Evolutionary conservation across 2,888 invertebrate species (phyloP), one percentile per base, ranked within the genome.

Genomic region (Zootermopsis nevadensis): DNA sequence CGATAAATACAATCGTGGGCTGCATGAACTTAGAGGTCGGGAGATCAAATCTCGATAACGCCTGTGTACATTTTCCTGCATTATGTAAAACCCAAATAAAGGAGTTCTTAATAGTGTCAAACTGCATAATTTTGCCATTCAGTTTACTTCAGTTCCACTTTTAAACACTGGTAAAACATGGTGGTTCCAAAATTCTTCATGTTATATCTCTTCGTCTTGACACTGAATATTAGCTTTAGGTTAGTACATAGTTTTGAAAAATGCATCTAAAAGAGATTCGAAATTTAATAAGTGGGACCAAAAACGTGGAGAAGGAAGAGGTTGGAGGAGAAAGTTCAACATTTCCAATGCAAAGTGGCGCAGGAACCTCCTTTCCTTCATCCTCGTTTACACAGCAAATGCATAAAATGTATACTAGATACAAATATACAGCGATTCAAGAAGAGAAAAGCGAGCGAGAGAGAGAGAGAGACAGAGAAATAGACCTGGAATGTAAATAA

Each of bases 311-410:
- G n/a, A 60, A 60, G 60, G 60, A n/a, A 48, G 60, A 27, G 60
- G 60, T 60, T n/a, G 60, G 27, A 60, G n/a, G 60, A 27, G 55
- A 42, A 60, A 60, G 27, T 60, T 60, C 60, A 60, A 27, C 60
- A 60, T 60, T 60, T 60, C 60, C 60, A 27, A 60, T 60, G 60
- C 60, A 60, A 60, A 60, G 60, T 60, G 60, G 60, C 12, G 27
- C 60, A 1, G n/a, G n/a, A 15, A 60, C n/a, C 7, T n/a, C 60
- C 27, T 27, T 60, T 10, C 2, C 60, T 60, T 60, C 60, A 60
- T 27, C 27, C 2, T 12, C 60, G 60, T 60, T 60, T 60, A 12
- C 60, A 6, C 27, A 60, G 60, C 27, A 60, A 60, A n/a, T 60
- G 60, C 27, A 27, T 60, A 60, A 60, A 27, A 27, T 60, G 27